Evolutionary conservation across 2,888 invertebrate genomes (phyloP), one percentile per base, ranked within the genome.

Genomic region (Campoletis raptor): DNA sequence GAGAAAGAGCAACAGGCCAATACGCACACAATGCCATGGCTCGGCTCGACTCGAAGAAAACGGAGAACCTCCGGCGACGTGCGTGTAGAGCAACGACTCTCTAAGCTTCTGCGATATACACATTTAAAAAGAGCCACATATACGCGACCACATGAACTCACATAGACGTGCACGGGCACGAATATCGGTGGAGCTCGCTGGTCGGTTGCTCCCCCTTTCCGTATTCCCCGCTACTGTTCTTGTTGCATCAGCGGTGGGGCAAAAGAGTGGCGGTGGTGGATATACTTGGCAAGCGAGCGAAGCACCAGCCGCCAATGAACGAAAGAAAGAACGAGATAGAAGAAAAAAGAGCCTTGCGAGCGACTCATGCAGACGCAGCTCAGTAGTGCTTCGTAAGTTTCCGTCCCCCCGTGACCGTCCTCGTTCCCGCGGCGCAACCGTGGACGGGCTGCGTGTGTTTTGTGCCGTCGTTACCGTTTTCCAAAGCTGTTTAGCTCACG

Each of bases 1-100:
- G 90, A 90, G 91, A 91, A 92, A 92, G 90, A 91, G 90, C 92
- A 90, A 90, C 90, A 90, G 90, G 90, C 89, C 82, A 88, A 76
- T 85, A 84, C 83, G 74, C 84, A 78, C 72, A 81, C 82, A 67
- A 90, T 90, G 90, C 90, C 91, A 90, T 89, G 90, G 88, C 88
- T 89, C 84, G 89, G 88, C 76, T 89, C 88, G 90, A 86, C 88
- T 80, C 54, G 30, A 48, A 74, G 74, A 79, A 72, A 69, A 80
- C 74, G 85, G 81, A 42, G 83, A 70, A 40, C 45, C 70, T 81
- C 69, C 82, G 79, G 61, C 64, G 52, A 72, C 81, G 78, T 66
- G 82, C 66, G 85, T 70, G 81, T 72, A 82, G 80, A 77, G 85
- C 81, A 85, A 83, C 88, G 89, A 80, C 85, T 87, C 70, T 69